These are phyloP conservation scores for Spizaetus ornatus DNA, from an alignment of 2,113 vertebrate genomes.

Conservation along the genomic window DNA sequence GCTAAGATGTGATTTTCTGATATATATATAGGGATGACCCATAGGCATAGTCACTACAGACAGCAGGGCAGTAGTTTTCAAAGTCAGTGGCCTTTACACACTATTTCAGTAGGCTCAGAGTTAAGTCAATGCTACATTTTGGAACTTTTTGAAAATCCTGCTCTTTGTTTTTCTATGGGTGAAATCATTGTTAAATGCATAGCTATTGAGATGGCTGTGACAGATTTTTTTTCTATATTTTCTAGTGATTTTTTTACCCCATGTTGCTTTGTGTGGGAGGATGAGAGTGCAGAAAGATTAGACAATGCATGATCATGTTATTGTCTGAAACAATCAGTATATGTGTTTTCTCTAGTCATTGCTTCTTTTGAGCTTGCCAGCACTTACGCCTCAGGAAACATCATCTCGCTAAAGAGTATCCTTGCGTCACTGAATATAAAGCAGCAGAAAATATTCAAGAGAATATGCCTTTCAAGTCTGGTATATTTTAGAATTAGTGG, in stretches of 20 bases:
- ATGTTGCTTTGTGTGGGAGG: not conserved
- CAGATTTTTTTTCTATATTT: not conserved
- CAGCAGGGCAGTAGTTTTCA: not conserved
- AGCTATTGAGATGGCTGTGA: not conserved
- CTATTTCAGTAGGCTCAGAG: not conserved
- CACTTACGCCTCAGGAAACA: slow-evolving; percentile 3
- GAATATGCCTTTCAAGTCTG: slow-evolving; percentile 6
- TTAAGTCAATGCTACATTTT: not conserved
- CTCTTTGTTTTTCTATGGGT: not conserved
- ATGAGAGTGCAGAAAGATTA: not conserved
- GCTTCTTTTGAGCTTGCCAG: slow-evolving; percentile 6
- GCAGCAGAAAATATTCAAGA: not conserved
- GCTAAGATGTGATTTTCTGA: not conserved
- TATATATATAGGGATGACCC: not conserved
- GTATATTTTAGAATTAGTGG: not conserved
- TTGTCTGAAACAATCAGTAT: slow-evolving; percentile 18
- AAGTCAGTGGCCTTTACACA: not conserved
- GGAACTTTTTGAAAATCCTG: not conserved
- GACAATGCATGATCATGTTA: not conserved
- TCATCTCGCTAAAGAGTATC: not conserved
- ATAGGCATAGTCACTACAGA: not conserved
- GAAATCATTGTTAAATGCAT: not conserved
- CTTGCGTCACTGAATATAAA: slow-evolving; percentile 15
- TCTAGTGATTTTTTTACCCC: not conserved
- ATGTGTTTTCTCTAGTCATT: not conserved